These are phyloP conservation scores for Bovichtus variegatus DNA, from an alignment of 2,797 vertebrate species.

Conservation along the genomic window DNA sequence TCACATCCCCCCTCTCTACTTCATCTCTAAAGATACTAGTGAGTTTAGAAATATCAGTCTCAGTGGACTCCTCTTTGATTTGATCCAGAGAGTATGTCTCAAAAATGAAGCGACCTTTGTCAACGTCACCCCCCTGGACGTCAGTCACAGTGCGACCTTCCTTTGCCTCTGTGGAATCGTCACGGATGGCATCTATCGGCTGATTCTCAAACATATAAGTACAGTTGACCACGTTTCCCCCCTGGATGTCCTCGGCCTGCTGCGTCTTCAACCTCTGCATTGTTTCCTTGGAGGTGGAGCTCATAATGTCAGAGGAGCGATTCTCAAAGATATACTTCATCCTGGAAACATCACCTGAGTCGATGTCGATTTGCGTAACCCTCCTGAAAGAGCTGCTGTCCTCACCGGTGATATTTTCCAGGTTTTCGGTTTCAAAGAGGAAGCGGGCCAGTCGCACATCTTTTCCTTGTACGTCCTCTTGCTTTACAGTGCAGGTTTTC, in stretches of 20 bases:
- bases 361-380: constrained; percentile 88
- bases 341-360: constrained; percentile 92
- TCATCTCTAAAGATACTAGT: constrained; percentile 84
- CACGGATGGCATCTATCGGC: constrained; percentile 89
- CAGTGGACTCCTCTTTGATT: constrained; percentile 88
- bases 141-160: constrained; percentile 87
- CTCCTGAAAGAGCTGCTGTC: constrained; percentile 86
- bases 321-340: constrained; percentile 94
- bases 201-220: constrained; percentile 94
- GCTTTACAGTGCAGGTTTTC: constrained; percentile 87
- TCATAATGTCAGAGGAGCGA: constrained; percentile 90
- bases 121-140: constrained; percentile 91
- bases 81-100: constrained; percentile 93
- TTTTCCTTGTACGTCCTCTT: constrained; percentile 90
- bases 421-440: constrained; percentile 94
- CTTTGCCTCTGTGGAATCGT: constrained; percentile 71
- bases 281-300: constrained; percentile 88
- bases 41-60: constrained; percentile 77
- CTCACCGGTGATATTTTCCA: constrained; percentile 90
- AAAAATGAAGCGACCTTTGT: constrained; percentile 92
- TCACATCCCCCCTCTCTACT: constrained; percentile 89
- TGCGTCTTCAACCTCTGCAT: constrained; percentile 88
- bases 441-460: constrained; percentile 91
- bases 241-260: constrained; percentile 91
- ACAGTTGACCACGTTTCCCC: constrained; percentile 90